Conservation (phyloP, 2,888 invertebrate genomes). For the Macrophya alboannulata region DNA sequence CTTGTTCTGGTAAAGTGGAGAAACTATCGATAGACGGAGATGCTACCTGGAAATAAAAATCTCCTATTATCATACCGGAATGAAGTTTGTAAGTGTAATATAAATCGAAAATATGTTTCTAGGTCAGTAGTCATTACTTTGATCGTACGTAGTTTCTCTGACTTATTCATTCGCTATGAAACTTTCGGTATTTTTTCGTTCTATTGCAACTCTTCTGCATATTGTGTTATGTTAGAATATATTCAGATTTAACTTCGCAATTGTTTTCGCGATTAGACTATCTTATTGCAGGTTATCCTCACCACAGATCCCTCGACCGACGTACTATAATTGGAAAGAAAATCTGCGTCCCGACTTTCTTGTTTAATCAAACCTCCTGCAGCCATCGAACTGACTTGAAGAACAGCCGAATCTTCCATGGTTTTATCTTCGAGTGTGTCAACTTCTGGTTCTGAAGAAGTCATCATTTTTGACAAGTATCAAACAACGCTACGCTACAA, state of each 20-base stretch:
- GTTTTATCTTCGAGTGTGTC: constrained; percentile 69
- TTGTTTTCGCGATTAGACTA: neutral
- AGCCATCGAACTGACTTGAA: constrained; percentile 75
- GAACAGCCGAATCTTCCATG: constrained; percentile 72
- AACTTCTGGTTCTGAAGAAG: constrained; percentile 71
- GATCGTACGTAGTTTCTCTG: neutral
- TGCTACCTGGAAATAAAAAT: constrained; percentile 79
- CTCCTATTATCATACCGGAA: neutral
- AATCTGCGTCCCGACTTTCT: constrained; percentile 73
- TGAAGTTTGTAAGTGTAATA: neutral
- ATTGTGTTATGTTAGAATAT: neutral
- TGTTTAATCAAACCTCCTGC: constrained; percentile 70
- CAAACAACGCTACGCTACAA: constrained; percentile 1
- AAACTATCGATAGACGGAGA: constrained; percentile 84
- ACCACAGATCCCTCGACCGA: constrained; percentile 78
- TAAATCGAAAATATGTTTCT: constrained; percentile 1
- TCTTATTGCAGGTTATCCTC: constrained; percentile 60
- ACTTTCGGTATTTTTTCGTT: neutral
- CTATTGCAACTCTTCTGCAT: neutral
- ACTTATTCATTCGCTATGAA: neutral
- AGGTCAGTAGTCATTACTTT: neutral
- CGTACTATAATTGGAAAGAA: constrained; percentile 76
- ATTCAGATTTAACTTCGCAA: neutral
- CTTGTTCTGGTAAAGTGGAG: constrained; percentile 83
- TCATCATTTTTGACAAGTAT: constrained; percentile 71